Base-by-base conservation (phyloP, 2,888 invertebrate species). In the Brassicogethes aeneus region DNA sequence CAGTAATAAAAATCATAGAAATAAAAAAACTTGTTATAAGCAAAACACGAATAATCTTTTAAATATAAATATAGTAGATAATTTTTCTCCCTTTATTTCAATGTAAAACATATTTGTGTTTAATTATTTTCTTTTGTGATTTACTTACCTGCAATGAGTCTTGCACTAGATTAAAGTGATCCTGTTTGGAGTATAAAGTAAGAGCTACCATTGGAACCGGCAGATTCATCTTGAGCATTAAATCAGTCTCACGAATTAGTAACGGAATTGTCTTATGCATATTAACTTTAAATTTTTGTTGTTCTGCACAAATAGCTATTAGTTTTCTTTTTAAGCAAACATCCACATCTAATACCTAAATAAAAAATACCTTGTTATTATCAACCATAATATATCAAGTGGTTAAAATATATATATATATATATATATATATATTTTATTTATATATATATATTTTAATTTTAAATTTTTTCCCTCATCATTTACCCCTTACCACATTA, bases 131-230 rank as follows among this genome's bases (percentile, higher is more conserved):
- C n/a, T n/a, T n/a, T n/a, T n/a, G n/a, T n/a, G n/a, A n/a, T n/a
- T 23, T 23, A 7, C 23, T 52, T 57, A 84, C 85, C 70, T 85
- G 80, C 39, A 89, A 68, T 1, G 85, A 84, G 64, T 89, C 85
- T 55, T 81, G 82, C 37, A 89, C 76, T 2, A 80, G 66, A 0
- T 75, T 79, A 54, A 90, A 90, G 59, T 88, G 82, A 50, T 85
- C 80, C 51, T 80, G 79, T 58, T 86, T 87, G 5, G 82, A 75
- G 60, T 86, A 79, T 29, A 90, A 69, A 0, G 88, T 85, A 43
- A 84, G 75, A 15, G 88, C 88, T 1, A 89, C 82, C 43, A 87
- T 82, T 0, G 90, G 89, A 45, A 88, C 70, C n/a, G 85, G 81
- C 2, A 92, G 67, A 3, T 81, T 77, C 73, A 91, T 77, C 64